phyloP scores from a whole-genome alignment of 1,140 invertebrate genomes.

The Xylocopa sonorina region DNA sequence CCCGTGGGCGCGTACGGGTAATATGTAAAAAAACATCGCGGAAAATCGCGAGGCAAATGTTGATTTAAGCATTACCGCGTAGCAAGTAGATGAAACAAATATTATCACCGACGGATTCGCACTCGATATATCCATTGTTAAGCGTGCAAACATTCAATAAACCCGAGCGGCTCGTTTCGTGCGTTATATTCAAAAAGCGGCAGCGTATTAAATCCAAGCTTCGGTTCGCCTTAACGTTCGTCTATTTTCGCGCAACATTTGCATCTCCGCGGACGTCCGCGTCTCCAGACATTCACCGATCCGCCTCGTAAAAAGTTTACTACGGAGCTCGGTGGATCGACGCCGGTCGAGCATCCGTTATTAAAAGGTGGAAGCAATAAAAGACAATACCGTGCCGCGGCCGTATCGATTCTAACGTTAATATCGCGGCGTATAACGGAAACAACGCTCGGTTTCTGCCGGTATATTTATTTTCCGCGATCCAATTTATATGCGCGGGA shows the following conservation, averaged over 20 bases:
- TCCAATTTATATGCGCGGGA: not conserved
- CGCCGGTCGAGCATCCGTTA: not conserved
- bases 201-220: not conserved
- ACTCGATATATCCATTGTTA: not conserved
- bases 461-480: not conserved
- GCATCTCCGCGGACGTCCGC: not conserved
- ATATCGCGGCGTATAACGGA: slow-evolving; percentile 10
- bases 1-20: too few species aligned
- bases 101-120: not conserved
- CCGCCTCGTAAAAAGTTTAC: not conserved
- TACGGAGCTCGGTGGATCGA: not conserved
- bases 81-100: not conserved
- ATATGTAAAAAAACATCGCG: too few species aligned
- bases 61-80: not conserved
- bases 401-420: slow-evolving; percentile 9
- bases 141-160: not conserved
- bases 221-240: not conserved
- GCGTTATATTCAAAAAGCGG: not conserved
- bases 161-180: not conserved
- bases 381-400: not conserved
- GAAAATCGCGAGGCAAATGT: not conserved
- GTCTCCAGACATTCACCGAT: not conserved
- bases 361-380: not conserved
- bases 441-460: not conserved
- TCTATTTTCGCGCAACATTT: not conserved